phyloP scores from a whole-genome alignment of 1,140 invertebrate genomes.

The Drosophila biarmipes region DNA sequence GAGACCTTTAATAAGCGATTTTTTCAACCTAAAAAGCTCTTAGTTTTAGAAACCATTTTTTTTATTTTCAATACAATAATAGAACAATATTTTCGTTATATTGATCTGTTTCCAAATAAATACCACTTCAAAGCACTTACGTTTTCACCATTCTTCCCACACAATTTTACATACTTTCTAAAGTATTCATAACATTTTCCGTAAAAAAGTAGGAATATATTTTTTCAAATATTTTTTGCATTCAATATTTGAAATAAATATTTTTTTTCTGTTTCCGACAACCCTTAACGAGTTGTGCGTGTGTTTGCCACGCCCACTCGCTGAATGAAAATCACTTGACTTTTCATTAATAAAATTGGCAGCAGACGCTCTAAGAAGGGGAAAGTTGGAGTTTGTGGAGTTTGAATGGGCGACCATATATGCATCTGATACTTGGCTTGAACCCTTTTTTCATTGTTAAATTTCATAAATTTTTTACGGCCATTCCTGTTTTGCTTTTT shows the following conservation, averaged over 20 bases:
- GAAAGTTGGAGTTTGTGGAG: constrained; percentile 31
- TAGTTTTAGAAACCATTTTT: too few relatives aligned
- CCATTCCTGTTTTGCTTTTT: background rate
- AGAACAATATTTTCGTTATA: too few relatives aligned
- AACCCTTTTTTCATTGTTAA: constrained; percentile 46
- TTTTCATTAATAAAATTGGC: constrained; percentile 81
- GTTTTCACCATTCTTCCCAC: too few relatives aligned
- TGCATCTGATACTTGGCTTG: constrained; percentile 29
- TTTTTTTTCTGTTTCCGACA: constrained; percentile 31
- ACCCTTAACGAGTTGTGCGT: constrained; percentile 63
- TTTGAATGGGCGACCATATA: constrained; percentile 40
- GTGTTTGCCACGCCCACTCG: constrained; percentile 67
- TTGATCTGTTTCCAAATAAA: too few relatives aligned
- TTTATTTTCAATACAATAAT: too few relatives aligned
- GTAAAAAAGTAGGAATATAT: background rate
- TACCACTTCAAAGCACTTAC: too few relatives aligned
- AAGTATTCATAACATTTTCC: constrained; percentile 19
- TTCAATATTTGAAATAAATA: constrained; percentile 36
- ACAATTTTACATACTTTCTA: background rate
- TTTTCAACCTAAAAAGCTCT: too few relatives aligned
- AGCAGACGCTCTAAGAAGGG: constrained; percentile 39
- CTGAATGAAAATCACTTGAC: constrained; percentile 74
- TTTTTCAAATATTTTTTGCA: constrained; percentile 2
- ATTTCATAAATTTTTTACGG: constrained; percentile 51
- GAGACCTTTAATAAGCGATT: too few relatives aligned